Evolutionary conservation across 2,888 invertebrate genomes (phyloP).

Genomic region (Bugula neritina): DNA sequence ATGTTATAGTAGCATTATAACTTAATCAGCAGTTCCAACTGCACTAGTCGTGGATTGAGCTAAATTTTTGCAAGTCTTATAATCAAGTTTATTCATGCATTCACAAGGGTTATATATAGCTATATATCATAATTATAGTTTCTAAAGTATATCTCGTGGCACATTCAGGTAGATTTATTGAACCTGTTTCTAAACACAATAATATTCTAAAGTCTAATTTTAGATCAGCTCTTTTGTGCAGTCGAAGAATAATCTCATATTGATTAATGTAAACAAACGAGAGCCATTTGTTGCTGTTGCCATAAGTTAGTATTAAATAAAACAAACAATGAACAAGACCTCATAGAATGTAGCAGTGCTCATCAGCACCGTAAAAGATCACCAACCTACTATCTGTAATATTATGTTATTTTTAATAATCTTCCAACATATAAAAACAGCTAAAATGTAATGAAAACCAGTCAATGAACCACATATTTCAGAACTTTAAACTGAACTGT

Average conservation of each 20-base stretch:
- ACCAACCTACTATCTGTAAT: no score
- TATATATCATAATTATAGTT: not conserved
- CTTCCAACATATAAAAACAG: no score
- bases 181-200: not conserved
- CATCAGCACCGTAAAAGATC: not conserved
- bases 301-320: not conserved
- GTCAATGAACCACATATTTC: no score
- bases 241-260: not conserved
- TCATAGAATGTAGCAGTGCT: not conserved
- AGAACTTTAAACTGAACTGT: no score
- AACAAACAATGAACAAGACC: slow-evolving; percentile 15
- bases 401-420: no score
- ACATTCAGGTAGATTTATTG: not conserved
- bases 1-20: no score
- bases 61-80: not conserved
- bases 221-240: slow-evolving; percentile 11
- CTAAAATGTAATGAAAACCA: no score
- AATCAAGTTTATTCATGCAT: not conserved
- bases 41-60: no score
- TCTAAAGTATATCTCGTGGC: not conserved
- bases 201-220: slow-evolving; percentile 14
- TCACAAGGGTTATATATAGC: not conserved
- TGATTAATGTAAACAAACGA: slow-evolving; percentile 2
- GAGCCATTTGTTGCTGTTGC: not conserved
- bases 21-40: no score